Conservation (phyloP, 2,888 invertebrate species). For the Drosophila longiperda region DNA sequence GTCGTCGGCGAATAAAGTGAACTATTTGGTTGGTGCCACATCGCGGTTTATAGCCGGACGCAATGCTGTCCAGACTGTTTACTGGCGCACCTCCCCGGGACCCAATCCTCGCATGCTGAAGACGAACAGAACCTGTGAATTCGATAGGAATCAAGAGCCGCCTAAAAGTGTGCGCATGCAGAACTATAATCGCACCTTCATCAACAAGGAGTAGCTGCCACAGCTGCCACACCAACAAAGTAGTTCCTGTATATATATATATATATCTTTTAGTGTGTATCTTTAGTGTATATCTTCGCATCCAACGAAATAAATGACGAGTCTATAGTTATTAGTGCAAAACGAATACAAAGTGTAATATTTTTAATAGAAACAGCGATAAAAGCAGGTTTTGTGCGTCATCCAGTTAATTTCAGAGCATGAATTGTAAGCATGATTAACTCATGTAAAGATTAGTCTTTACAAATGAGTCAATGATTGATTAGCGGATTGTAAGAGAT, state of each 20-base stretch:
- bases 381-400: neutral
- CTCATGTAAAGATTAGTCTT: neutral
- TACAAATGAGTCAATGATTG: neutral
- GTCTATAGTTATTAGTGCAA: neutral
- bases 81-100: slow-evolving; percentile 88
- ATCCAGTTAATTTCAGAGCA: neutral
- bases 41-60: slow-evolving; percentile 90
- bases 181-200: slow-evolving; percentile 74
- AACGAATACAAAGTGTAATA: neutral
- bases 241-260: slow-evolving; percentile 25
- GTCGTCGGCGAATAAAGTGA: slow-evolving; percentile 82
- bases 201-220: slow-evolving; percentile 36
- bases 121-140: slow-evolving; percentile 87
- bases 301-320: slow-evolving; percentile 2
- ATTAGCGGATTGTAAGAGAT: neutral
- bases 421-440: neutral
- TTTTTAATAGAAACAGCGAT: neutral
- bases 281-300: slow-evolving; percentile 11
- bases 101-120: slow-evolving; percentile 86
- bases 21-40: slow-evolving; percentile 88
- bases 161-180: slow-evolving; percentile 85
- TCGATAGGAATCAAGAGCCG: slow-evolving; percentile 85
- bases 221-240: neutral
- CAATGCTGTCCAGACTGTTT: slow-evolving; percentile 91
- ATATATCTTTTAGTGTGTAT: slow-evolving; percentile 1